A percentile compares a stretch with the other conserved stretches of the same genome.
phyloP scores from a whole-genome alignment of 2,888 invertebrate genomes.

The Chrysomela aeneicollis region DNA sequence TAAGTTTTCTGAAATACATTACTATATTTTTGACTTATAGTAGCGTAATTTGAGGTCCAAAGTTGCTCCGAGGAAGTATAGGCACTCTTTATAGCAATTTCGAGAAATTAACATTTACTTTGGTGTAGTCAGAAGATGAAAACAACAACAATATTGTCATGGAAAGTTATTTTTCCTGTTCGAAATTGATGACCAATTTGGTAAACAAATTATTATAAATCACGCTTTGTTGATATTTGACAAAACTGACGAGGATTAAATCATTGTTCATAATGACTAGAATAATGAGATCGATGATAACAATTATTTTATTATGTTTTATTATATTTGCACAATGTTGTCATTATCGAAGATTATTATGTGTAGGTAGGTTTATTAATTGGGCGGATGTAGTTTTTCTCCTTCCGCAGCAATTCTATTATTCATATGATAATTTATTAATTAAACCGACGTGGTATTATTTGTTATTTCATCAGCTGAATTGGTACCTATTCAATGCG shows the following conservation, averaged over 20 bases:
- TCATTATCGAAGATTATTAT: constrained; percentile 40
- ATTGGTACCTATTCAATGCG: constrained; percentile 29
- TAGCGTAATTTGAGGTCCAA: no score
- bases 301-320: constrained; percentile 39
- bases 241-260: constrained; percentile 29
- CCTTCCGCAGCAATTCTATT: constrained; percentile 44
- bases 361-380: constrained; percentile 36
- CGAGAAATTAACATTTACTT: no score
- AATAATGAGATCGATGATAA: constrained; percentile 38
- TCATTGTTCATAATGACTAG: constrained; percentile 33
- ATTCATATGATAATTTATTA: constrained; percentile 46
- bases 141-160: no score
- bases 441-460: constrained; percentile 40
- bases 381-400: constrained; percentile 47
- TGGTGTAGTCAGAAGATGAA: no score
- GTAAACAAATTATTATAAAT: background rate
- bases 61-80: no score
- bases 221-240: constrained; percentile 23
- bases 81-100: no score
- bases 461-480: constrained; percentile 36
- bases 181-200: no score
- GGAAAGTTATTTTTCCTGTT: no score
- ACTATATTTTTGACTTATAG: no score
- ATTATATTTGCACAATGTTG: constrained; percentile 41
- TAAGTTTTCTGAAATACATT: no score